Percentiles rank a stretch among this genome's conserved stretches.
Evolutionary conservation across 2,797 vertebrate species (phyloP).

Genomic region (Steatocranus sp.): DNA sequence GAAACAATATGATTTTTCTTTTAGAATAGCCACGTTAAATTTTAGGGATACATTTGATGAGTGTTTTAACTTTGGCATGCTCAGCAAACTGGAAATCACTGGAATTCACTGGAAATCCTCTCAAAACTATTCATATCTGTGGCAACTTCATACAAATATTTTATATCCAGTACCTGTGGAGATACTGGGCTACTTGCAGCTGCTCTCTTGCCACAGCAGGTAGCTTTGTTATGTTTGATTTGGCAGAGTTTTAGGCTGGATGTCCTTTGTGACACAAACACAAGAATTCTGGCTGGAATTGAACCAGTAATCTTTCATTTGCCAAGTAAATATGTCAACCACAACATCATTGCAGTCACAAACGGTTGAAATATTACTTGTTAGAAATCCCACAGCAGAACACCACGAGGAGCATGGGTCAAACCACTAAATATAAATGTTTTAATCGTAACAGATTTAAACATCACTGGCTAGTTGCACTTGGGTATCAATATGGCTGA

Average conservation of each 20-base stretch:
- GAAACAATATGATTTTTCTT: not conserved
- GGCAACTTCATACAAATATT: not conserved
- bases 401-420: not conserved
- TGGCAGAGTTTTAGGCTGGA: not conserved
- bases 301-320: not conserved
- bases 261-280: not conserved
- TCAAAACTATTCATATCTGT: not conserved
- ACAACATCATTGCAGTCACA: not conserved
- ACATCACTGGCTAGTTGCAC: not conserved
- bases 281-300: not conserved
- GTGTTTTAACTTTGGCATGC: conserved; percentile 11
- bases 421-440: not conserved
- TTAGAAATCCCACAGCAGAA: not conserved
- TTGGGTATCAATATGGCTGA: not conserved
- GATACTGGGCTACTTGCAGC: not conserved
- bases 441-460: not conserved
- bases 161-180: not conserved
- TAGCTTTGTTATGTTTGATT: not conserved
- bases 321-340: not conserved
- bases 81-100: not conserved
- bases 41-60: not conserved
- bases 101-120: not conserved
- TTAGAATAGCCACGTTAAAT: not conserved
- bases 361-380: not conserved
- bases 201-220: not conserved